Base-by-base conservation (phyloP, 2,888 invertebrate species). In the Hartigia nigra region DNA sequence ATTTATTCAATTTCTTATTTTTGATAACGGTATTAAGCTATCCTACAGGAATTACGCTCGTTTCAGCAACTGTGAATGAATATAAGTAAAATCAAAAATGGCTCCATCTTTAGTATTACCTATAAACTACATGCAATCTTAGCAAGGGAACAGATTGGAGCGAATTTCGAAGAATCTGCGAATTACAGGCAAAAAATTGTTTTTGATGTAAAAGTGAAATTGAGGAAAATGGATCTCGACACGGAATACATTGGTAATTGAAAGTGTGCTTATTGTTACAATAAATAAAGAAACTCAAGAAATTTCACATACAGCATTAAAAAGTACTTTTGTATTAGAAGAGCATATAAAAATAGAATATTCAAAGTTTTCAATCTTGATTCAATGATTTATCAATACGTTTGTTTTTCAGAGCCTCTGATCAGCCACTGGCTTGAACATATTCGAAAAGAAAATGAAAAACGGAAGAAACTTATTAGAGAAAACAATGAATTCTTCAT, bases 381-480 rank as follows among this genome's bases (percentile, higher is more conserved):
- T 32, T 72, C 32, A 72, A 14, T 31, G 72, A 72, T 32, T 55
- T 9, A 72, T 31, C 23, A 14, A 72, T 32, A 34, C 72, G 39
- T 69, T 55, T 74, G 70, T 79, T 79, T 77, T 74, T 12, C 76
- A 84, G 87, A 85, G 70, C 82, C 86, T 5, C 79, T 87, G 37
- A 80, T 86, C n/a, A 75, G 82, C 12, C 89, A 89, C 70, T 90
- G 90, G 90, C 74, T 90, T 37, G 80, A 82, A 32, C 85, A 83
- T 77, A 81, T 89, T 70, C 84, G 84, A 69, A 81, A 86, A 69
- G 79, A 79, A 12, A 80, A 84, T 75, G 82, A 82, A 55, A 77
- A 78, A 39, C 81, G 86, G n/a, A 84, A 87, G 55, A 76, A 82
- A 35, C 75, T 84, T 5, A 82, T 87, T 76, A 76, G 76, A 32